Conservation (phyloP, 1,140 invertebrate species). For the Oreohelix idahoensis region DNA sequence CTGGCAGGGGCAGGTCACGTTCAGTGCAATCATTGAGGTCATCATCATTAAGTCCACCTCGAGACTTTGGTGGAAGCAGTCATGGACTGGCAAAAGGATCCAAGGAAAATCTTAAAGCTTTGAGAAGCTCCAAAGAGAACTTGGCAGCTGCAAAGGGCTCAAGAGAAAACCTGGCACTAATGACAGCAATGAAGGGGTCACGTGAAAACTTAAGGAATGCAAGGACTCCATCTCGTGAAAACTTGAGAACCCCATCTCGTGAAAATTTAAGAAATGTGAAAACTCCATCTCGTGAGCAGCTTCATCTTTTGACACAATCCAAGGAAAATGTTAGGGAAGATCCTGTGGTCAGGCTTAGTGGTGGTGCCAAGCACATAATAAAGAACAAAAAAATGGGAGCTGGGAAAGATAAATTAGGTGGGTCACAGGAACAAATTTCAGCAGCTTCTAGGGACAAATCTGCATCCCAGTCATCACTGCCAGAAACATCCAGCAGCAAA, state of each 20-base stretch:
- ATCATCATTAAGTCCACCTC: not conserved
- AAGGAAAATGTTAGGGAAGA: conserved; percentile 1
- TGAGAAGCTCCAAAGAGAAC: conserved; percentile 35
- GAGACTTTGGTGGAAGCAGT: conserved; percentile 22
- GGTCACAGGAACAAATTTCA: conserved; percentile 18
- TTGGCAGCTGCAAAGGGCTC: conserved; percentile 20
- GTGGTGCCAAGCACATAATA: conserved; percentile 21
- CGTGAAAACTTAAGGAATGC: conserved; percentile 21
- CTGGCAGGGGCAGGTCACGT: not conserved
- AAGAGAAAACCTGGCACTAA: conserved; percentile 23
- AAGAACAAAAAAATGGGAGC: conserved; percentile 3
- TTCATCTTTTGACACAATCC: not conserved
- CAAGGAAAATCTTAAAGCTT: conserved; percentile 12
- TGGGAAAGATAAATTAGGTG: conserved; percentile 5
- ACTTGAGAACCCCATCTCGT: conserved; percentile 10
- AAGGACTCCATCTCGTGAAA: conserved; percentile 18
- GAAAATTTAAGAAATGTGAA: conserved; percentile 20
- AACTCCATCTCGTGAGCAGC: conserved; percentile 15
- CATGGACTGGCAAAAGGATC: conserved; percentile 9
- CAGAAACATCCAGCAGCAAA: not conserved
- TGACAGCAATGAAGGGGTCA: not conserved
- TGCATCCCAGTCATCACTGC: conserved; percentile 28
- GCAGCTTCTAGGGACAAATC: not conserved
- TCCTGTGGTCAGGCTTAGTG: not conserved
- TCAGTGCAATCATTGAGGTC: conserved; percentile 27